These are phyloP conservation scores for Picus viridis DNA, from an alignment of 2,797 vertebrate species.

Conservation along the genomic window DNA sequence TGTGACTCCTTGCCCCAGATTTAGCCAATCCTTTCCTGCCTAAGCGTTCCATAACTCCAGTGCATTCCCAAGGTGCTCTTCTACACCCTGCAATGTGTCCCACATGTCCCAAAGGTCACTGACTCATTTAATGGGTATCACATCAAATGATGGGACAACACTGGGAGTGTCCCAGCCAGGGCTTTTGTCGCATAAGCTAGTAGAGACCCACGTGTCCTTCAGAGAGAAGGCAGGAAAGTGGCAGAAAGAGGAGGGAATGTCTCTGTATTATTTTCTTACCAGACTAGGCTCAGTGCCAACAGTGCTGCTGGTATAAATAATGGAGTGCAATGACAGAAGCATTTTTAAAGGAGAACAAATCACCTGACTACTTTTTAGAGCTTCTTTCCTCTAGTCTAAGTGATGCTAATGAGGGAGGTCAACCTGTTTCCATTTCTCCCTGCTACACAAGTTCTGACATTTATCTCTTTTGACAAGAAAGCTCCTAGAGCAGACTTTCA, in stretches of 20 bases:
- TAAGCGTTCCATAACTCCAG: not conserved
- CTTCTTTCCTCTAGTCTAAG: not conserved
- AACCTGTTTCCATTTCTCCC: not conserved
- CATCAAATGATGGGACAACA: not conserved
- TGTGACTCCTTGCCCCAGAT: fast-evolving
- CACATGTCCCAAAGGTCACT: not conserved
- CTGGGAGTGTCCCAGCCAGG: not conserved
- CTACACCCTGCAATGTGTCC: not conserved
- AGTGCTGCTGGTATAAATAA: constrained; percentile 23
- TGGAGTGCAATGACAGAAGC: not conserved
- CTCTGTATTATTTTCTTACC: not conserved
- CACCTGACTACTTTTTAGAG: not conserved
- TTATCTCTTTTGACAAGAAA: constrained; percentile 6
- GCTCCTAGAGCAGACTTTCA: not conserved
- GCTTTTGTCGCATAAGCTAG: not conserved
- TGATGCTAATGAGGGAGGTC: constrained; percentile 45
- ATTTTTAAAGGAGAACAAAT: constrained; percentile 56
- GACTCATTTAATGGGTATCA: not conserved
- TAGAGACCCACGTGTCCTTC: not conserved
- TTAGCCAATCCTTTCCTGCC: not conserved
- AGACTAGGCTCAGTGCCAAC: constrained; percentile 14
- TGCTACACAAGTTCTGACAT: not conserved
- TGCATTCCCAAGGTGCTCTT: not conserved
- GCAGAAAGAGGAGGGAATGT: not conserved
- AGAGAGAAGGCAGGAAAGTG: not conserved